A percentile compares a stretch with the other conserved stretches of the same genome.
These are phyloP conservation scores for Diglossa cyanea DNA, from an alignment of 2,797 vertebrate genomes.

Conservation along the genomic window DNA sequence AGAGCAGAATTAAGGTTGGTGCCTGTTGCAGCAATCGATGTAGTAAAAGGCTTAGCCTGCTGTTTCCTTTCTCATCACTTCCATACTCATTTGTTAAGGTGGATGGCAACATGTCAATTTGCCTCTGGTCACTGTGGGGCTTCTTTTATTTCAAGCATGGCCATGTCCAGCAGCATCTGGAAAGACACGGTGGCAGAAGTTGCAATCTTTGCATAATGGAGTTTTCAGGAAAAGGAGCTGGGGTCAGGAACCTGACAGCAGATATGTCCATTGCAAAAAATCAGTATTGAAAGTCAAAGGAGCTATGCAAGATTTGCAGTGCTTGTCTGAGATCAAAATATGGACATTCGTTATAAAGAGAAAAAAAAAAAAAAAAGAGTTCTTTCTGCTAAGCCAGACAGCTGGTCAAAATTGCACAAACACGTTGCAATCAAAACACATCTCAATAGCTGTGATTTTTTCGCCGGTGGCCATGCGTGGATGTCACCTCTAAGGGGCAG, in stretches of 20 bases:
- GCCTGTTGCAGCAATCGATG: not conserved
- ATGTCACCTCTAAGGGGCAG: slow-evolving; percentile 72
- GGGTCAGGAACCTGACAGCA: not conserved
- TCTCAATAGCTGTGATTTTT: not conserved
- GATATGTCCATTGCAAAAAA: not conserved
- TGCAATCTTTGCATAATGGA: not conserved
- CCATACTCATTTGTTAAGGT: not conserved
- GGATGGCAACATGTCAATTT: not conserved
- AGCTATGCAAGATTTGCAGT: not conserved
- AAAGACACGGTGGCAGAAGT: not conserved
- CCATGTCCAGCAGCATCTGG: not conserved
- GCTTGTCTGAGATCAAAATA: not conserved
- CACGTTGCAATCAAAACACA: not conserved
- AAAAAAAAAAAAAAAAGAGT: not conserved
- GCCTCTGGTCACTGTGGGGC: not conserved
- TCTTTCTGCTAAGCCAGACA: not conserved
- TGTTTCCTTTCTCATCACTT: slow-evolving; percentile 3
- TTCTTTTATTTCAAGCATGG: not conserved
- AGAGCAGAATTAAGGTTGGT: not conserved
- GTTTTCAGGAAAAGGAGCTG: not conserved
- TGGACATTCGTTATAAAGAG: not conserved
- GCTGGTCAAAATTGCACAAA: not conserved
- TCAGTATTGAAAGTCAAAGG: not conserved
- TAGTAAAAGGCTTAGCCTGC: not conserved
- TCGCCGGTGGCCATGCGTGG: slow-evolving; percentile 26